Evolutionary conservation across 2,113 vertebrate genomes (phyloP), one percentile per base, ranked within the genome.

Genomic region (Eulemur rufifrons): DNA sequence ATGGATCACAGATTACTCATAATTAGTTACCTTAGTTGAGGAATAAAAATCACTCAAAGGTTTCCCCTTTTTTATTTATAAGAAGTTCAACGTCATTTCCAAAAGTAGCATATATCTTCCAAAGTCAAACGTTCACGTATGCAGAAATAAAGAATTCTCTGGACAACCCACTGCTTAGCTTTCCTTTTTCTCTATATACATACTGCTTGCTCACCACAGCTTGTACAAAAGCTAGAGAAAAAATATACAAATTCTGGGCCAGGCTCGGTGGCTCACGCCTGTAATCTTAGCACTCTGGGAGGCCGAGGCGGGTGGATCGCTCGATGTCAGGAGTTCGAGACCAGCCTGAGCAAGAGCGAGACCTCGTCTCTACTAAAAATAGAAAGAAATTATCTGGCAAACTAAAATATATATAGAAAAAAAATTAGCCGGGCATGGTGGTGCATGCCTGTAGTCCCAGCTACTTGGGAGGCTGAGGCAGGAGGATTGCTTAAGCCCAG

Each of bases 41-140:
- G 34, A 81, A 66, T 94, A 92, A 86, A 86, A 96, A 61, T 69
- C 66, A 85, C 77, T 80, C 23, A 77, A 95, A 90, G 83, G 45
- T 66, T 90, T 90, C 29, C 42, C 34, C 13, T 20, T 68, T 74
- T 73, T 77, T 66, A 15, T 81, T 91, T 86, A 59, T 52, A 80
- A 90, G 63, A 96, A 98, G 47, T 82, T 80, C 88, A 66, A 73
- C 93, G 18, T 42, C 73, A 96, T 95, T 96, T 95, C 80, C 66
- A 73, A 77, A 90, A 93, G 69, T 50, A 91, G 59, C 93, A 34
- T 68, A 20, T 64, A 64, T 95, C 59, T 82, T 89, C 63, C 59
- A 91, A 85, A 95, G 86, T 68, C 59, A 92, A 89, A 82, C 88
- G 73, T 50, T 77, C 71, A 93, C n/a, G 39, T 23, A 89, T 29